Evolutionary conservation across 1,140 invertebrate species (phyloP).

Genomic region (Drosophila quadrilineata): DNA sequence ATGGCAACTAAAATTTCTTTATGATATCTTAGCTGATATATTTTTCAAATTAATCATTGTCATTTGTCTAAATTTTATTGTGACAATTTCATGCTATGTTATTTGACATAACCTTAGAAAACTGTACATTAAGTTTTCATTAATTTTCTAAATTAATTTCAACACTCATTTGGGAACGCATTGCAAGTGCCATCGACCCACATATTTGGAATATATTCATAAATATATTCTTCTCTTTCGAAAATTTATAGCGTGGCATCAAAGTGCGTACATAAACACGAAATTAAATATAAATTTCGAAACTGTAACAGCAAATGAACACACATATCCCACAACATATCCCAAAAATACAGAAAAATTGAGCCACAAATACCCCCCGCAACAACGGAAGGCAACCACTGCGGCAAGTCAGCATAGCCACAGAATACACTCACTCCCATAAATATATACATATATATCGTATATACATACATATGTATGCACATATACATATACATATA

Average conservation of each 20-base stretch:
- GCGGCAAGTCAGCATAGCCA: slow-evolving; percentile 16
- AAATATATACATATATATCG: slow-evolving; percentile 15
- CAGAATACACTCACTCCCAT: background rate
- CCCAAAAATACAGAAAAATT: slow-evolving; percentile 6
- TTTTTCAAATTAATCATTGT: too few relatives aligned
- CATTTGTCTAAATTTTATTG: too few relatives aligned
- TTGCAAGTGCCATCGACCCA: slow-evolving; percentile 45
- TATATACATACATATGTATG: slow-evolving; percentile 2
- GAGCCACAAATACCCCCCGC: slow-evolving; percentile 15
- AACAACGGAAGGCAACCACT: slow-evolving; percentile 14
- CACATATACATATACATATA: slow-evolving; percentile 20
- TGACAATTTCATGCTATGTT: too few relatives aligned
- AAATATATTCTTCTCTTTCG: too few relatives aligned
- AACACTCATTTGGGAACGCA: slow-evolving; percentile 12
- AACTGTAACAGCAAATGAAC: slow-evolving; percentile 45
- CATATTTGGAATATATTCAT: slow-evolving; percentile 8
- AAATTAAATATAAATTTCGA: slow-evolving; percentile 42
- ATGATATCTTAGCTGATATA: too few relatives aligned
- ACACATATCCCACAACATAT: slow-evolving; percentile 28
- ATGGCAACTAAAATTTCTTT: too few relatives aligned
- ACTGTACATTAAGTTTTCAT: background rate
- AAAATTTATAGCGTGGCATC: slow-evolving; percentile 4
- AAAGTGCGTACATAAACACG: slow-evolving; percentile 18
- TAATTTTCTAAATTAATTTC: background rate
- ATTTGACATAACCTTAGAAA: too few relatives aligned